phyloP scores from a whole-genome alignment of 2,888 invertebrate species.

The Lycia hirtaria region DNA sequence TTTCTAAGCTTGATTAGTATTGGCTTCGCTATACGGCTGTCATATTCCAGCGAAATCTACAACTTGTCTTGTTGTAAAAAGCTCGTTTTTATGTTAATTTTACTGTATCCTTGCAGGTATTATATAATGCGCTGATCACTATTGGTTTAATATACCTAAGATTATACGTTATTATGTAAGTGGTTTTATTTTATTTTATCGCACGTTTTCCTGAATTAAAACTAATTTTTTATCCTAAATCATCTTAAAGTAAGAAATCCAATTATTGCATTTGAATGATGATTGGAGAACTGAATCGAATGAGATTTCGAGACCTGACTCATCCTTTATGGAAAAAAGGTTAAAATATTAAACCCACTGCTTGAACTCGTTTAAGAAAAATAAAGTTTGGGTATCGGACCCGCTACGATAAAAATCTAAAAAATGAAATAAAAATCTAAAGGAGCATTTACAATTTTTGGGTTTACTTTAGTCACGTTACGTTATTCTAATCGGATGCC shows the following conservation, averaged over 20 bases:
- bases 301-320: constrained; percentile 2
- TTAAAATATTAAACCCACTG: not conserved
- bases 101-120: not conserved
- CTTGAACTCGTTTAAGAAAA: not conserved
- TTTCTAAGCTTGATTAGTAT: constrained; percentile 75
- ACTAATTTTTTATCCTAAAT: not conserved
- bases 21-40: constrained; percentile 46
- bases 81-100: not conserved
- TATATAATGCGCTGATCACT: not conserved
- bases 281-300: too few relatives aligned
- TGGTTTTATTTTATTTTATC: not conserved
- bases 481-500: constrained; percentile 49
- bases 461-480: constrained; percentile 25
- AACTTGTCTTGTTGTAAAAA: constrained; percentile 4
- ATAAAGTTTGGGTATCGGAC: not conserved
- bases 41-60: not conserved
- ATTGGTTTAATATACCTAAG: not conserved
- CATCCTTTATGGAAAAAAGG: not conserved
- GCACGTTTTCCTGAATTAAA: not conserved
- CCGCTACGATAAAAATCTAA: too few relatives aligned
- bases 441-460: not conserved
- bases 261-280: too few relatives aligned
- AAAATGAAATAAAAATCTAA: not conserved
- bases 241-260: not conserved
- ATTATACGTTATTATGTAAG: constrained; percentile 2